Conservation (phyloP, 2,113 vertebrate genomes). For the Paralichthys olivaceus region DNA sequence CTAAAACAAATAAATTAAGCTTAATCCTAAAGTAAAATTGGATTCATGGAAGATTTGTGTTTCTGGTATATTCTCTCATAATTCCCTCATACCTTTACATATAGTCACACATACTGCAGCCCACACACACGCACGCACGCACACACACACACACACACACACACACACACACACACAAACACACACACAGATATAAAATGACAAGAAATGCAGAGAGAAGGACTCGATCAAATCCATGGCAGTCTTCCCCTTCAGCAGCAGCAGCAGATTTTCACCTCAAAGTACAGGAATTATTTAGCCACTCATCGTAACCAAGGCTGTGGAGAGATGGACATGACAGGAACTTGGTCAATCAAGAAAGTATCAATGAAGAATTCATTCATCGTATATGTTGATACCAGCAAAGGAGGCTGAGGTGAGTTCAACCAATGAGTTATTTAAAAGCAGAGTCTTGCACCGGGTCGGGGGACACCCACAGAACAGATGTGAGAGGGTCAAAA, state of each 20-base stretch:
- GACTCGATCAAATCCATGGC: conserved; percentile 61
- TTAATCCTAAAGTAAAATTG: conserved; percentile 51
- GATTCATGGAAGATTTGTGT: conserved; percentile 68
- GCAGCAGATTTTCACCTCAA: conserved; percentile 55
- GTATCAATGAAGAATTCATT: not conserved
- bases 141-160: conserved; percentile 9
- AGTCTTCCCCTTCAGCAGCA: conserved; percentile 73
- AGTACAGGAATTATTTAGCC: conserved; percentile 27
- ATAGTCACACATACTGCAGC: conserved; percentile 27
- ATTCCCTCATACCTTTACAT: conserved; percentile 68
- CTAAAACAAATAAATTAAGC: conserved; percentile 72
- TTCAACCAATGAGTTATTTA: no score
- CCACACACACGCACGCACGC: conserved; percentile 10
- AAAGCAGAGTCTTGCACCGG: no score
- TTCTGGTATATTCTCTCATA: conserved; percentile 52
- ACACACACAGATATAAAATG: conserved; percentile 37
- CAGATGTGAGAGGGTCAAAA: no score
- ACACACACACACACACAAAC: conserved; percentile 7
- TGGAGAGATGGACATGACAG: conserved; percentile 28
- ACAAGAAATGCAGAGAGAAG: conserved; percentile 50
- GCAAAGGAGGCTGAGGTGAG: not conserved
- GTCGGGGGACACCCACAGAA: no score
- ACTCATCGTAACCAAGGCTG: conserved; percentile 82
- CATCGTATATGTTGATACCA: not conserved
- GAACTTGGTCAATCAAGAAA: not conserved